These are phyloP conservation scores for Gymnothorax reevesii DNA, from an alignment of 2,797 vertebrate genomes.

Conservation along the genomic window DNA sequence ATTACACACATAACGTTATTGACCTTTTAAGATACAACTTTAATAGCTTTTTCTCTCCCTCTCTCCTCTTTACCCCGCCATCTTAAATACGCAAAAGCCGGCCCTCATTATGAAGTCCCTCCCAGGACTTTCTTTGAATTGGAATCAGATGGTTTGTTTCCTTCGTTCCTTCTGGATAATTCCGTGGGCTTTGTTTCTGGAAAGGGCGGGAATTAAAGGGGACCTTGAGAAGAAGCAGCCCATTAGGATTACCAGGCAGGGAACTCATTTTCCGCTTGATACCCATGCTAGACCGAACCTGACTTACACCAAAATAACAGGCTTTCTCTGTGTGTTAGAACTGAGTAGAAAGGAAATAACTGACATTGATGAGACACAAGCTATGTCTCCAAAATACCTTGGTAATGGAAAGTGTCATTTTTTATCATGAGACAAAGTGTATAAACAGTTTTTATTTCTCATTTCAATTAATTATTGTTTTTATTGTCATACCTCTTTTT, in stretches of 20 bases:
- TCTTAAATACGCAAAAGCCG: constrained; percentile 51
- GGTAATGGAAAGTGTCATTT: constrained; percentile 1
- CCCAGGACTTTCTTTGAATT: constrained; percentile 67
- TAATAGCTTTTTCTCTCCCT: constrained; percentile 59
- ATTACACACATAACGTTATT: constrained; percentile 69
- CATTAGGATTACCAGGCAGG: constrained; percentile 61
- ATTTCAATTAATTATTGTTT: background rate
- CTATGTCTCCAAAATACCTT: background rate
- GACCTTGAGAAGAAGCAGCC: constrained; percentile 58
- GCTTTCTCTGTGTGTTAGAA: constrained; percentile 32
- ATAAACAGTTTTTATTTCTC: background rate
- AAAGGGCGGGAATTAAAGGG: constrained; percentile 63
- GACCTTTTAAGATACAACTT: constrained; percentile 75
- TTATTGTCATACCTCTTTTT: background rate
- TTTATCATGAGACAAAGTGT: background rate
- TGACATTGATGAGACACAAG: constrained; percentile 18
- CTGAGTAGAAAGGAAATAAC: constrained; percentile 34
- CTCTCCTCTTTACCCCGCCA: constrained; percentile 38
- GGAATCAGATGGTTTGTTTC: constrained; percentile 71
- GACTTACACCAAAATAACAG: constrained; percentile 23
- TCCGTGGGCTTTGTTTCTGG: constrained; percentile 52
- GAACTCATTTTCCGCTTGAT: constrained; percentile 61
- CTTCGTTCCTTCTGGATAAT: constrained; percentile 54
- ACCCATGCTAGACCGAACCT: constrained; percentile 55
- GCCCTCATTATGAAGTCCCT: constrained; percentile 67